Evolutionary conservation across 2,797 vertebrate species (phyloP).

Genomic region (Enteromius radiatus): DNA sequence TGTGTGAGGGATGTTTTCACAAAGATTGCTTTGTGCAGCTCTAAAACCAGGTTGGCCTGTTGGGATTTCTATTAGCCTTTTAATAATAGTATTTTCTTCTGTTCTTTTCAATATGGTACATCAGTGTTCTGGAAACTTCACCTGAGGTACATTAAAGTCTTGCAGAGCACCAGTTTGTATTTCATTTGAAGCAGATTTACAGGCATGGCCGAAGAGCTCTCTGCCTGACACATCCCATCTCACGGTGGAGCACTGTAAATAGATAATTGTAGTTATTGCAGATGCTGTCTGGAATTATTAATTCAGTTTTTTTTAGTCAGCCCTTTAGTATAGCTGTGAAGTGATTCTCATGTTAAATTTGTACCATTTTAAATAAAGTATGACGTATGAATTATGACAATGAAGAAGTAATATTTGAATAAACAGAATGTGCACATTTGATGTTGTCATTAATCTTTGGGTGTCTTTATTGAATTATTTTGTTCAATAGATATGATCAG

Average conservation of each 20-base stretch:
- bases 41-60: conserved; percentile 7
- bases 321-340: background rate
- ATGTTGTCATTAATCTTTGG: background rate
- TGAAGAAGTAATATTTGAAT: conserved; percentile 25
- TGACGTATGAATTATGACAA: background rate
- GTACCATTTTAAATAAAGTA: conserved; percentile 33
- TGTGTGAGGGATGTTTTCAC: background rate
- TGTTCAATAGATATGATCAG: background rate
- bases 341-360: conserved; percentile 9
- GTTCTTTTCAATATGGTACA: background rate
- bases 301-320: background rate
- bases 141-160: conserved; percentile 5
- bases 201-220: conserved; percentile 22
- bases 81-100: background rate
- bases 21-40: background rate
- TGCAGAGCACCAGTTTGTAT: background rate
- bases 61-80: background rate
- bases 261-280: conserved; percentile 1
- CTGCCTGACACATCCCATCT: too few relatives aligned
- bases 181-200: conserved; percentile 13
- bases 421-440: conserved; percentile 19
- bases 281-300: conserved; percentile 23
- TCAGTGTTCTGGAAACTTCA: background rate
- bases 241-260: conserved; percentile 18
- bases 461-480: background rate